phyloP scores from a whole-genome alignment of 2,888 invertebrate species.

The Brenthis hecate region DNA sequence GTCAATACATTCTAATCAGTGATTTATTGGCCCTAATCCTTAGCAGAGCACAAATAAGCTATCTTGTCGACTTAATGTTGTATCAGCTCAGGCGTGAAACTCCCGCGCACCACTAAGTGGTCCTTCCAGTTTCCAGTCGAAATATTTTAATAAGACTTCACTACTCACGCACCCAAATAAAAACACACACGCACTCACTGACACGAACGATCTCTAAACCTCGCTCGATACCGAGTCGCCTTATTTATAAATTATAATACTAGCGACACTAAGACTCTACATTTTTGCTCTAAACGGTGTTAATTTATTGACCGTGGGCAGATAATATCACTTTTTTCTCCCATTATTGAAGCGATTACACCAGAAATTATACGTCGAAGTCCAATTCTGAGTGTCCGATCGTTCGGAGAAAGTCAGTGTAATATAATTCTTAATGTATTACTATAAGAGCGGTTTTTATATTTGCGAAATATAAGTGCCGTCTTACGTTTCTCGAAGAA shows the following conservation, averaged over 20 bases:
- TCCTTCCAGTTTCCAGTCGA: conserved; percentile 83
- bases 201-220: conserved; percentile 65
- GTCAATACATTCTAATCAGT: conserved; percentile 83
- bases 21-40: conserved; percentile 82
- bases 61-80: conserved; percentile 82
- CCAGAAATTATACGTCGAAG: conserved; percentile 80
- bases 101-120: conserved; percentile 82
- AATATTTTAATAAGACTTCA: conserved; percentile 82
- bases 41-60: conserved; percentile 82
- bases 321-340: conserved; percentile 82
- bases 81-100: conserved; percentile 82
- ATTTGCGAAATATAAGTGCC: conserved; percentile 44
- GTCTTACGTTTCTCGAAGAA: conserved; percentile 75
- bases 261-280: conserved; percentile 81
- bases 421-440: conserved; percentile 45
- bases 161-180: conserved; percentile 81
- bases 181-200: conserved; percentile 71
- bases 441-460: conserved; percentile 49
- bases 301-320: conserved; percentile 83
- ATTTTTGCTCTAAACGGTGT: conserved; percentile 83
- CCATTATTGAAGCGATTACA: conserved; percentile 82
- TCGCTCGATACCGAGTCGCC: conserved; percentile 61
- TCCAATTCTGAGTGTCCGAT: conserved; percentile 66
- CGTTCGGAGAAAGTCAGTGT: conserved; percentile 46
- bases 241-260: conserved; percentile 73